Evolutionary conservation across 2,888 invertebrate genomes (phyloP), one percentile per base, ranked within the genome.

Genomic region (Ecdyonurus torrentis): DNA sequence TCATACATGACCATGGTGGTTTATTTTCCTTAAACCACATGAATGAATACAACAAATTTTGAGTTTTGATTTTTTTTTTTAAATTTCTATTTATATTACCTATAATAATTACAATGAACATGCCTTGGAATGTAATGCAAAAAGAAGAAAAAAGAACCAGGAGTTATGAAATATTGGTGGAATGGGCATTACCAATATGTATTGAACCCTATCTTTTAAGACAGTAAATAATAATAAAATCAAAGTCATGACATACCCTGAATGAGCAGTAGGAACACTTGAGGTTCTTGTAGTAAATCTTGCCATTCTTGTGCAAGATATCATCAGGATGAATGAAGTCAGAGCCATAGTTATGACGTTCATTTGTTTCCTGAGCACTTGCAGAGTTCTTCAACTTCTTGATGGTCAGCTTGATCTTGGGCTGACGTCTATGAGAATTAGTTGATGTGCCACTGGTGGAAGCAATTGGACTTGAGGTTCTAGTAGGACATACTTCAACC

Each of bases 191-290:
- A n/a, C n/a, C n/a, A n/a, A n/a, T n/a, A n/a, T n/a, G n/a, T n/a
- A n/a, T n/a, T n/a, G n/a, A n/a, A n/a, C n/a, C 37, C 37, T 15
- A 37, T 15, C 15, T 10, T 10, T 37, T 37, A 37, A 37, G 7
- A 37, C 37, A 37, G 37, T 37, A 37, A 37, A 37, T 37, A 37
- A 37, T 37, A 37, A 37, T 20, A 10, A 20, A 55, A 18, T 10
- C 55, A 55, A 55, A 22, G 19, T 7, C n/a, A 55, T n/a, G 7
- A n/a, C 55, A n/a, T 55, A 55, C 55, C 67, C 80, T 79, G 69
- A 77, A 82, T 66, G 78, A 78, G 70, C 82, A 83, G 64, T 78
- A 76, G 69, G 78, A 79, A 65, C 77, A 77, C 59, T 74, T 75
- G 15, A 74, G 65, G 1, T 67, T 69, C 63, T 70, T 71, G n/a